Evolutionary conservation across 1,140 invertebrate genomes (phyloP), one percentile per base, ranked within the genome.

Genomic region (Laupala kohalensis): DNA sequence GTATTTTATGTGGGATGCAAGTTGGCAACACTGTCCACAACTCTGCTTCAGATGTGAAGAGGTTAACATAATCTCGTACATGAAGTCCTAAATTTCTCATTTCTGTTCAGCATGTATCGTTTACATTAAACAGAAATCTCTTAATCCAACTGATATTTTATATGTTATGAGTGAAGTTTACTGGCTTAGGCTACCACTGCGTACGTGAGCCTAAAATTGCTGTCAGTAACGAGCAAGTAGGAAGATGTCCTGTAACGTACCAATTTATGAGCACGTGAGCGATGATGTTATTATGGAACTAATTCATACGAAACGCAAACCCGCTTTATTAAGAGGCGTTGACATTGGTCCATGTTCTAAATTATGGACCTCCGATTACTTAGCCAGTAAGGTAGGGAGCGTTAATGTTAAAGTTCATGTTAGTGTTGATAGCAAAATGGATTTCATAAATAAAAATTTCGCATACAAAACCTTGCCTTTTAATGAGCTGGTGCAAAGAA

Each of bases 391-490:
- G 28, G 75, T 82, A 23, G 79, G 79, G 23, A 71, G 78, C 1
- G 78, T 79, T 63, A 73, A 78, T 63, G 84, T 86, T 3, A 86
- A 84, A 77, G 79, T 86, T 73, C 86, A 87, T 77, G 82, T 84
- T 19, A 82, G 82, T 63, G 65, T 76, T 64, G 76, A 74, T 23
- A 75, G 77, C 28, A 77, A 81, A 71, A 80, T 87, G 79, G 81
- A 86, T 78, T 87, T 87, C 76, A 79, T 86, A 26, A 78, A 80
- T 13, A 87, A 86, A 77, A 87, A 87, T 73, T 87, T 87, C 77
- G 65, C 78, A 4, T 87, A 87, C 77, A 83, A 82, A 80, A 83
- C 83, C 24, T 74, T 86, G 23, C 76, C 79, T 63, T 85, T 87
- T 74, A 65, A 73, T 37, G 79, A 84, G 72, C 77, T 86, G 27